Evolutionary conservation across 2,113 vertebrate genomes (phyloP), one percentile per base, ranked within the genome.

Genomic region (Xiphophorus hellerii): DNA sequence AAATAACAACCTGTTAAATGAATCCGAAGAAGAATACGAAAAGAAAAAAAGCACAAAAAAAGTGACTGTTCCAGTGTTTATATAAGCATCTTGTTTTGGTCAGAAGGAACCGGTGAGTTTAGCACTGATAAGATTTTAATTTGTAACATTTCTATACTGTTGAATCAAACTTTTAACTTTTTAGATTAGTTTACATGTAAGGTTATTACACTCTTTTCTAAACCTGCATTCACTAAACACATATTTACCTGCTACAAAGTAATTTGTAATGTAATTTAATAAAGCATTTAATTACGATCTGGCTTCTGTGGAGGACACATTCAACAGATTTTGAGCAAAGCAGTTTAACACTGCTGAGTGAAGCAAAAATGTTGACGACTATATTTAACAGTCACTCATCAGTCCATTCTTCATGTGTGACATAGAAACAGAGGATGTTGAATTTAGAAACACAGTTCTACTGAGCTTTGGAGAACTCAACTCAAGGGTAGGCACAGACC

Each of bases 401-500:
- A 30, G 37, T 27, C 42, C 62, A 20, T 70, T 67, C 33, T 71
- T 73, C 12, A 33, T 71, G 48, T 62, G 29, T 62, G 42, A 72
- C 68, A 78, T 4, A 17, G 66, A 79, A 63, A 61, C 31, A 73
- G 27, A 78, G 63, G 66, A 76, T 84, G 82, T 75, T 77, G 65
- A 77, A 80, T 83, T 62, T 72, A 70, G 68, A 76, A 80, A 69
- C 37, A 20, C 13, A 69, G 48, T 78, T 82, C 73, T 60, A 63
- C 54, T 70, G 74, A 58, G 82, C 78, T 84, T 80, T 71, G 68
- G 73, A 84, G 84, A 87, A 81, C 87, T 87, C 83, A 84, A 88
- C 87, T 89, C 80, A 87, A 91, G 79, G 88, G 78, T 84, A 66
- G 84, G 82, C 75, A 80, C 72, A 79, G 82, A 75, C 83, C 79